These are phyloP conservation scores for Standfussiana lucernea DNA, from an alignment of 2,888 invertebrate genomes.

Conservation along the genomic window DNA sequence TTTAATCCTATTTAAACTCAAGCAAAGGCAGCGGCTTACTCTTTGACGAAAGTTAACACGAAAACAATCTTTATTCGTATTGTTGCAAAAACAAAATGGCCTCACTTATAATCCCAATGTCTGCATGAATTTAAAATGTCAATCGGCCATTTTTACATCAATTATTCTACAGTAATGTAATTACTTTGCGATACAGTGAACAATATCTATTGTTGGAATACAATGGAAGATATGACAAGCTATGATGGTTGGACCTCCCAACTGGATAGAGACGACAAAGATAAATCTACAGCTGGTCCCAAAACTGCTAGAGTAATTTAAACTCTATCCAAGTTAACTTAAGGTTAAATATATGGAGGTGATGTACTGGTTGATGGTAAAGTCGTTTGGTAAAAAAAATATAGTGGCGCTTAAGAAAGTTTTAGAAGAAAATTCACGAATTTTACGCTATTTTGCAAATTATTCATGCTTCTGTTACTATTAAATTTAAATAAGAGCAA, in stretches of 20 bases:
- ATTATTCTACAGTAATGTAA: slow-evolving; percentile 83
- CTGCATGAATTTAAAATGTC: slow-evolving; percentile 67
- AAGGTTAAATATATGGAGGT: background rate
- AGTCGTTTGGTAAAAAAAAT: slow-evolving; percentile 5
- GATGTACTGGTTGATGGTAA: background rate
- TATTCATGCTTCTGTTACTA: slow-evolving; percentile 73
- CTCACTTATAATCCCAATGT: slow-evolving; percentile 18
- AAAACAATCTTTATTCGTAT: slow-evolving; percentile 40
- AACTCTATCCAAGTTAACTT: background rate
- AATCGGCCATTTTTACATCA: slow-evolving; percentile 77
- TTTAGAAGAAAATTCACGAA: slow-evolving; percentile 69
- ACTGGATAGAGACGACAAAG: slow-evolving; percentile 51
- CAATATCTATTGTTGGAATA: slow-evolving; percentile 72
- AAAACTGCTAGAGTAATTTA: background rate
- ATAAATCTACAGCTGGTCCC: background rate
- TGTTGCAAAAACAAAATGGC: slow-evolving; percentile 57
- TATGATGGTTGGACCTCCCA: slow-evolving; percentile 85
- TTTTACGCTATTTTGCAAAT: slow-evolving; percentile 77
- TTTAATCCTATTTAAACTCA: slow-evolving; percentile 44
- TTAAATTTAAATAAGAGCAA: slow-evolving; percentile 49
- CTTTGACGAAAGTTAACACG: slow-evolving; percentile 34
- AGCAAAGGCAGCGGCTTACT: slow-evolving; percentile 27
- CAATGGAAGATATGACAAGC: slow-evolving; percentile 83
- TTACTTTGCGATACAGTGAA: slow-evolving; percentile 81
- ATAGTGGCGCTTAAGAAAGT: slow-evolving; percentile 78